Percentiles rank a stretch among this genome's conserved stretches.
phyloP scores from a whole-genome alignment of 1,140 invertebrate species.

The Eufriesea mexicana region DNA sequence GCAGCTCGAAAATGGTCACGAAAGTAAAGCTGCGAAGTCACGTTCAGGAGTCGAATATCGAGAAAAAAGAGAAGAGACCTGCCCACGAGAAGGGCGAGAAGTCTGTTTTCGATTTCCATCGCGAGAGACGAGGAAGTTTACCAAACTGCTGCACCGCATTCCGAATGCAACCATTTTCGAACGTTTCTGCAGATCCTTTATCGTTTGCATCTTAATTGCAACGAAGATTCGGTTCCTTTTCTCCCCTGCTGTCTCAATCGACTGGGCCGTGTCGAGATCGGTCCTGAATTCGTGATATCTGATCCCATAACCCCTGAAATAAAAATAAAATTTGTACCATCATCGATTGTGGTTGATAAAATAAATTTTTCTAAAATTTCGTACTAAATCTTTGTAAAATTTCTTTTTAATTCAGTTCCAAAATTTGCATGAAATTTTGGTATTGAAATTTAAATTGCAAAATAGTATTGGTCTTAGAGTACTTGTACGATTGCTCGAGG shows the following conservation, averaged over 20 bases:
- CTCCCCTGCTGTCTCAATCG: neutral
- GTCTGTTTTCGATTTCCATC: slow-evolving; percentile 58
- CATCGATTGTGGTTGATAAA: neutral
- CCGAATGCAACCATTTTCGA: slow-evolving; percentile 38
- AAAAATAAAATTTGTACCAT: no score
- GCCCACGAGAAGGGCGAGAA: slow-evolving; percentile 23
- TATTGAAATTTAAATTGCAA: no score
- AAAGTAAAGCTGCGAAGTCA: slow-evolving; percentile 34
- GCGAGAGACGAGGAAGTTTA: slow-evolving; percentile 47
- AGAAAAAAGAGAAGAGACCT: slow-evolving; percentile 25
- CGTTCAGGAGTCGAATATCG: slow-evolving; percentile 57
- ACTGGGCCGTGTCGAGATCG: no score
- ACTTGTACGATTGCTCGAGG: no score
- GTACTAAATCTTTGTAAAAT: neutral
- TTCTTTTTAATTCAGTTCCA: no score
- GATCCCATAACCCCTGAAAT: no score
- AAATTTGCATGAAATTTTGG: no score
- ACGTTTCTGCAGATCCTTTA: neutral
- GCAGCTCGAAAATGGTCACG: neutral
- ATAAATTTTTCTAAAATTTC: neutral
- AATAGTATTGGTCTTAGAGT: no score
- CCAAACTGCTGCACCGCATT: slow-evolving; percentile 36
- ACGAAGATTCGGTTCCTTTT: neutral
- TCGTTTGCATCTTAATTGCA: slow-evolving; percentile 2
- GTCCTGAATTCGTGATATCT: neutral